Evolutionary conservation across 2,797 vertebrate species (phyloP).

Genomic region (Oophaga sylvatica): DNA sequence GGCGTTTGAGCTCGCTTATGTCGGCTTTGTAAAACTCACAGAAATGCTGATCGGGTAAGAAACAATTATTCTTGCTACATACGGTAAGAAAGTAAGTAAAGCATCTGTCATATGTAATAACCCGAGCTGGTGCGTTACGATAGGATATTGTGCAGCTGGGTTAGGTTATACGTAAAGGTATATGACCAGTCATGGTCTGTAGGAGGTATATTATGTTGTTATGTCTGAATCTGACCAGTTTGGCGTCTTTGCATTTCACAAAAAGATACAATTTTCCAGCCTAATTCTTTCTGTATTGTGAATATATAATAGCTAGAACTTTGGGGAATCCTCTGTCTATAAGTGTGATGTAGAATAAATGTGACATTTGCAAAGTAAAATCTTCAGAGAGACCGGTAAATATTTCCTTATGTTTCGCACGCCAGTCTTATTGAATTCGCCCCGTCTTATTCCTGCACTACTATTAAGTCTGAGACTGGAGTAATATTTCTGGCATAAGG

Average conservation of each 20-base stretch:
- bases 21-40: slow-evolving; percentile 92
- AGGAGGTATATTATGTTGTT: not conserved
- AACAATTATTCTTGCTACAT: not conserved
- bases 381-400: not conserved
- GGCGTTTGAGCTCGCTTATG: slow-evolving; percentile 95
- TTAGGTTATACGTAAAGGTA: not conserved
- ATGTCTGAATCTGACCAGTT: not conserved
- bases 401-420: not conserved
- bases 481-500: no score
- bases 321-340: not conserved
- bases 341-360: not conserved
- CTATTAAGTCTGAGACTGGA: no score
- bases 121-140: not conserved
- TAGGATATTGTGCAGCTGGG: not conserved
- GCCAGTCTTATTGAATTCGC: no score
- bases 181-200: not conserved
- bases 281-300: not conserved
- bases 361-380: not conserved
- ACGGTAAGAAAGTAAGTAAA: not conserved
- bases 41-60: slow-evolving; percentile 91
- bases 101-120: not conserved
- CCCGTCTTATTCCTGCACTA: no score
- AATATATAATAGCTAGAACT: not conserved
- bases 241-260: not conserved
- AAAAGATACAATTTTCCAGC: not conserved